Evolutionary conservation across 2,797 vertebrate genomes (phyloP).

Genomic region (Natrix natrix): DNA sequence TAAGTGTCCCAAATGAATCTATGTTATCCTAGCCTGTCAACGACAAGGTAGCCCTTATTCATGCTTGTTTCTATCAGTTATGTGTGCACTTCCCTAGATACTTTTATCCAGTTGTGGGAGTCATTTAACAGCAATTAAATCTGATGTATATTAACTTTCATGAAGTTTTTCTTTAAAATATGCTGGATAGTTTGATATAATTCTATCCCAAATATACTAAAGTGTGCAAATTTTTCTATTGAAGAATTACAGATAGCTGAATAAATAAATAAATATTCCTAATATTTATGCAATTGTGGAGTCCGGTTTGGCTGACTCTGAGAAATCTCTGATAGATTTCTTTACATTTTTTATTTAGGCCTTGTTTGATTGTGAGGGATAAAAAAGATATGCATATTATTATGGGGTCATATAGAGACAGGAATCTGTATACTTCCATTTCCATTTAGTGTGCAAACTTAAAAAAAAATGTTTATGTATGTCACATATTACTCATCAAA

Average conservation of each 20-base stretch:
- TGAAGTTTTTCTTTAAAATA: neutral
- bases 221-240: neutral
- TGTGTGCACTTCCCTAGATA: neutral
- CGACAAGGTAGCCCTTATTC: neutral
- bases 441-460: neutral
- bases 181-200: neutral
- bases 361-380: neutral
- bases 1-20: neutral
- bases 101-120: neutral
- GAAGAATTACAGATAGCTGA: neutral
- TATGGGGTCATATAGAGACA: neutral
- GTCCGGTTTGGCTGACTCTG: neutral
- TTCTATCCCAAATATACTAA: neutral
- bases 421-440: neutral
- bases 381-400: neutral
- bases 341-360: neutral
- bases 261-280: neutral
- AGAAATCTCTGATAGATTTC: neutral
- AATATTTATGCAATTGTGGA: neutral
- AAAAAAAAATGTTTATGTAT: conserved; percentile 3
- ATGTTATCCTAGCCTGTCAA: neutral
- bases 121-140: neutral
- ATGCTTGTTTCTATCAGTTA: neutral
- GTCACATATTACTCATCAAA: conserved; percentile 43
- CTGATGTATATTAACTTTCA: neutral